Evolutionary conservation across 2,797 vertebrate genomes (phyloP).

Genomic region (Arnoldichthys spilopterus): DNA sequence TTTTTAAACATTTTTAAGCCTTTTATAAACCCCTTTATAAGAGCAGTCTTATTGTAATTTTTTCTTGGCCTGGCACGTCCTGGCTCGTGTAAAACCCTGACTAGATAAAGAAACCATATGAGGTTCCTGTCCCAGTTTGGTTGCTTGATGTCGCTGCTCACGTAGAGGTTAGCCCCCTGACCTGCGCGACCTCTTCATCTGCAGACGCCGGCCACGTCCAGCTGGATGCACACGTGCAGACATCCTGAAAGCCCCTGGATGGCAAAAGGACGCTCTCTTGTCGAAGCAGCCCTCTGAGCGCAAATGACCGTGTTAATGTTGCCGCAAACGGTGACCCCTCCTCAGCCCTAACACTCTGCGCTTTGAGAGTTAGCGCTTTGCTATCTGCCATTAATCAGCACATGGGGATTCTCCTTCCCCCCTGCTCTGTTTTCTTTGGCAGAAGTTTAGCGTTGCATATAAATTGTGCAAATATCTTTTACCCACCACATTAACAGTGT

Average conservation of each 20-base stretch:
- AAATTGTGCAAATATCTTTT: slow-evolving; percentile 56
- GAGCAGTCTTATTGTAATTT: no score
- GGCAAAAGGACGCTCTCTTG: slow-evolving; percentile 32
- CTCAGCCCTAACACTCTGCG: slow-evolving; percentile 11
- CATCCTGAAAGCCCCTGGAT: slow-evolving; percentile 1
- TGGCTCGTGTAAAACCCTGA: slow-evolving; percentile 64
- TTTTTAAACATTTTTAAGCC: no score
- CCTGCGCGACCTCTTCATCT: slow-evolving; percentile 62
- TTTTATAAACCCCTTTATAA: no score
- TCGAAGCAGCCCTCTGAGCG: slow-evolving; percentile 43
- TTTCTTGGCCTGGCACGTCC: slow-evolving; percentile 62
- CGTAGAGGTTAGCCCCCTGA: slow-evolving; percentile 44
- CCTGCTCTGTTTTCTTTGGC: slow-evolving; percentile 42
- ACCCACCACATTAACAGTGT: slow-evolving; percentile 47
- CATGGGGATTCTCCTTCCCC: slow-evolving; percentile 33
- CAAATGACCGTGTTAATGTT: slow-evolving; percentile 43
- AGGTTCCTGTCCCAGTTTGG: slow-evolving; percentile 36
- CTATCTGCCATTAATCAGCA: slow-evolving; percentile 22
- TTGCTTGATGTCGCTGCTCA: slow-evolving; percentile 48
- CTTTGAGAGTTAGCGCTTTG: slow-evolving; percentile 12
- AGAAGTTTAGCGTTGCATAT: slow-evolving; percentile 42
- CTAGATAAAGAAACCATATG: slow-evolving; percentile 65
- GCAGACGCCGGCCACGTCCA: slow-evolving; percentile 49
- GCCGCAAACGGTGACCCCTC: slow-evolving; percentile 40
- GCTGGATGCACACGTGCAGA: slow-evolving; percentile 29